Evolutionary conservation across 2,113 vertebrate species (phyloP).

Genomic region (Pardalotus punctatus): DNA sequence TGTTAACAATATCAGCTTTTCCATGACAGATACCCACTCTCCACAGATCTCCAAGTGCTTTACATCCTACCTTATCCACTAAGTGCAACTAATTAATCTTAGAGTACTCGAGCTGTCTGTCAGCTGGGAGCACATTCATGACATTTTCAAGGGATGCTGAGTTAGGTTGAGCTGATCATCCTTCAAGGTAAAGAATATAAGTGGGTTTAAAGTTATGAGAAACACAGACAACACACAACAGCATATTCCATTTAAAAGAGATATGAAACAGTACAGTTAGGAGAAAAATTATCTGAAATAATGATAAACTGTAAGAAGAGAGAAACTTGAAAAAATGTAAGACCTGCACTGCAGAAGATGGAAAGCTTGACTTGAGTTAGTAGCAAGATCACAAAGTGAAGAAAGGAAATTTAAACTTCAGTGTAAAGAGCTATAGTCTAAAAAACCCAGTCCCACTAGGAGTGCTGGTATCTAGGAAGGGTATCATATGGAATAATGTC

Average conservation of each 20-base stretch:
- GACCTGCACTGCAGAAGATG: background rate
- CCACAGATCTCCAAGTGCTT: background rate
- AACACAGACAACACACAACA: background rate
- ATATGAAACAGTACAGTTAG: background rate
- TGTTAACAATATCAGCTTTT: background rate
- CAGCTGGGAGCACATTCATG: background rate
- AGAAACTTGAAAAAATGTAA: background rate
- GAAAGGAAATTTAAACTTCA: background rate
- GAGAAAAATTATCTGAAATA: background rate
- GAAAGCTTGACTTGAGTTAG: background rate
- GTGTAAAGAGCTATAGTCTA: background rate
- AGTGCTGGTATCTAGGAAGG: background rate
- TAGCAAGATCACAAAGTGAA: background rate
- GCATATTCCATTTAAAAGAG: background rate
- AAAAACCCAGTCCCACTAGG: background rate
- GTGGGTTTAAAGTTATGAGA: background rate
- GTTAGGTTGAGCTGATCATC: background rate
- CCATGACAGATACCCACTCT: background rate
- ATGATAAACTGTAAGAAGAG: background rate
- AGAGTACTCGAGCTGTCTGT: background rate
- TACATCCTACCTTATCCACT: background rate
- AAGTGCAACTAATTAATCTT: background rate
- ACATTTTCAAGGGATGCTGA: background rate
- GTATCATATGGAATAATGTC: background rate
- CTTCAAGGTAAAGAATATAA: background rate